These are phyloP conservation scores for Synchiropus splendidus DNA, from an alignment of 2,113 vertebrate genomes.

Conservation along the genomic window DNA sequence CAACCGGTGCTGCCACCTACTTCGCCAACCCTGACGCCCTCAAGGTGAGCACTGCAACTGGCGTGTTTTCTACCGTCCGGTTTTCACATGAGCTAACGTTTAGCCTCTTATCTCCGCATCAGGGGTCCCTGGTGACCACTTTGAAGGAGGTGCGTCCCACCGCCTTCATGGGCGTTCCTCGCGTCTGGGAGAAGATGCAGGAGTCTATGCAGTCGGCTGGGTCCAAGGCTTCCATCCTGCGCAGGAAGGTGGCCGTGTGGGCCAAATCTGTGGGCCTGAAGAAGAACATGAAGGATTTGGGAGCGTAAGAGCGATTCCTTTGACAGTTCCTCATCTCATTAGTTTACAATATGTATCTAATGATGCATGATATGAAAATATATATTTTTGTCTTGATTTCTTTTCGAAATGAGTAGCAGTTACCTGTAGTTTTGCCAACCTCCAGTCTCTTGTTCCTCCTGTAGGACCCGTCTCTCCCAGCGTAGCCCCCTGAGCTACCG, in stretches of 20 bases:
- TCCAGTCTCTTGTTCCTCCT: neutral
- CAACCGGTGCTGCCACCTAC: conserved; percentile 62
- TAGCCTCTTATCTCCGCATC: conserved; percentile 9
- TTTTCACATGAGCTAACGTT: no score
- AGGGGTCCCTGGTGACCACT: conserved; percentile 82
- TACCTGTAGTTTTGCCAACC: neutral
- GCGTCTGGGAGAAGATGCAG: conserved; percentile 94
- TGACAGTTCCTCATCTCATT: no score
- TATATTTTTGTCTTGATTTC: neutral
- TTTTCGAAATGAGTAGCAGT: no score
- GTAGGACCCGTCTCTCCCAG: conserved; percentile 23
- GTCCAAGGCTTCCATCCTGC: conserved; percentile 69
- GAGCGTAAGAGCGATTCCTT: no score
- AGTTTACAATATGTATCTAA: conserved; percentile 77
- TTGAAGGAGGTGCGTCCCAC: conserved; percentile 83
- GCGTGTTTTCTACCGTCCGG: no score
- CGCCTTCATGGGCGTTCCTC: conserved; percentile 82
- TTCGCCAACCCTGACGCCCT: conserved; percentile 87
- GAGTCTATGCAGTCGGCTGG: conserved; percentile 76
- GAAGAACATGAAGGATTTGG: conserved; percentile 60
- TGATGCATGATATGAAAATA: conserved; percentile 11
- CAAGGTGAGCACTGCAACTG: conserved; percentile 75
- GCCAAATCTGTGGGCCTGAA: conserved; percentile 78
- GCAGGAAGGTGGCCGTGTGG: conserved; percentile 76
- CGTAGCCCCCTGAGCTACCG: conserved; percentile 65